Evolutionary conservation across 2,113 vertebrate species (phyloP).

Genomic region (Lamprotornis superbus): DNA sequence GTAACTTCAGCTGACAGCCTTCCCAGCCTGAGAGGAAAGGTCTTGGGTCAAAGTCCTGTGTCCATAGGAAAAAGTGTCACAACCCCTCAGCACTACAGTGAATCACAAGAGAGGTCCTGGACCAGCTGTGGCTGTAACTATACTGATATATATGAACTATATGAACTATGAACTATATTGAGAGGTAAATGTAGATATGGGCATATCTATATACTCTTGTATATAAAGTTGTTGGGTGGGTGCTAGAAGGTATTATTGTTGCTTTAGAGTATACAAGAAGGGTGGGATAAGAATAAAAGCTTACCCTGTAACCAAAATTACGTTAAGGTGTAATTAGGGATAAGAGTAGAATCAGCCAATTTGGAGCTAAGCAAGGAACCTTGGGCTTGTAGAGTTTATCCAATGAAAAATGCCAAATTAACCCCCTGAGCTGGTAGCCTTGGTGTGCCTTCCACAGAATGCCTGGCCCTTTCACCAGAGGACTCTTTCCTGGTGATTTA

Average conservation of each 20-base stretch:
- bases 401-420: accelerated
- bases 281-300: not conserved
- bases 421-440: not conserved
- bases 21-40: not conserved
- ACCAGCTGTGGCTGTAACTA: not conserved
- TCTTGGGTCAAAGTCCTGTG: not conserved
- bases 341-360: not conserved
- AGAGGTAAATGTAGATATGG: too few species aligned
- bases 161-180: not conserved
- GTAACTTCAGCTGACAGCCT: not conserved
- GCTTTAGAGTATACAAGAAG: not conserved
- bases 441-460: accelerated
- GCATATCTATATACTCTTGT: not conserved
- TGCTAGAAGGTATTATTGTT: not conserved
- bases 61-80: not conserved
- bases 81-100: not conserved
- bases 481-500: not conserved
- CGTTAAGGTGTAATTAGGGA: not conserved
- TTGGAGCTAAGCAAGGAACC: not conserved
- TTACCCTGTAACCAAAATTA: not conserved
- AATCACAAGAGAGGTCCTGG: not conserved
- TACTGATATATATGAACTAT: too few species aligned
- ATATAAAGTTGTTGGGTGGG: not conserved
- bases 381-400: not conserved
- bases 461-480: not conserved